phyloP scores from a whole-genome alignment of 2,113 vertebrate genomes.

The Ictalurus furcatus region DNA sequence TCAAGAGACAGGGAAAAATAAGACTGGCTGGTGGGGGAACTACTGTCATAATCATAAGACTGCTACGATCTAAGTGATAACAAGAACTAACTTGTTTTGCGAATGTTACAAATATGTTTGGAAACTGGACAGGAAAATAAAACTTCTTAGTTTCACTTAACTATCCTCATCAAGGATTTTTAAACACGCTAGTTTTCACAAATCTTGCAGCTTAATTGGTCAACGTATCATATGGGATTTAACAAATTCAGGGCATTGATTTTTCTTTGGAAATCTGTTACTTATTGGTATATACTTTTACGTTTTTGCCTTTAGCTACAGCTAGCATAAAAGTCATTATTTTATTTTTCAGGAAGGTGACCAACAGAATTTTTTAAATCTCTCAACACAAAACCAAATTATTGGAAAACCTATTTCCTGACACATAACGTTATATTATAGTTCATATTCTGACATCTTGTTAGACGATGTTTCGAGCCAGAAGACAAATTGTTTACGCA shows the following conservation, averaged over 20 bases:
- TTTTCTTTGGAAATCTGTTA: background rate
- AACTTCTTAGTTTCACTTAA: too few species aligned
- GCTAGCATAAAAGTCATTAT: background rate
- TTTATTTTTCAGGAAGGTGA: background rate
- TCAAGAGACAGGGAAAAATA: background rate
- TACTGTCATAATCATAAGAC: too few species aligned
- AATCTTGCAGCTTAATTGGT: too few species aligned
- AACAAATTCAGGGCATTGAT: background rate
- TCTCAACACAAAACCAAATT: background rate
- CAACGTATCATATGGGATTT: too few species aligned
- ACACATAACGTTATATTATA: too few species aligned
- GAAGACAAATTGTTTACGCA: background rate
- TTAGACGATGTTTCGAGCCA: background rate
- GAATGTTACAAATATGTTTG: background rate
- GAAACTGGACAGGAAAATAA: background rate
- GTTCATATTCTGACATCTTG: too few species aligned
- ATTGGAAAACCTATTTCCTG: background rate
- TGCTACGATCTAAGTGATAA: too few species aligned
- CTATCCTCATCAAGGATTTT: too few species aligned
- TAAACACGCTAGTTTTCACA: background rate
- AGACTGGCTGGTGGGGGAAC: too few species aligned
- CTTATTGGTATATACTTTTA: background rate
- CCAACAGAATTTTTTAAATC: background rate
- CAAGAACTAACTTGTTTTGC: background rate
- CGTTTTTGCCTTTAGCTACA: background rate